Conservation (phyloP, 1,140 invertebrate genomes). For the Pectinophora gossypiella region DNA sequence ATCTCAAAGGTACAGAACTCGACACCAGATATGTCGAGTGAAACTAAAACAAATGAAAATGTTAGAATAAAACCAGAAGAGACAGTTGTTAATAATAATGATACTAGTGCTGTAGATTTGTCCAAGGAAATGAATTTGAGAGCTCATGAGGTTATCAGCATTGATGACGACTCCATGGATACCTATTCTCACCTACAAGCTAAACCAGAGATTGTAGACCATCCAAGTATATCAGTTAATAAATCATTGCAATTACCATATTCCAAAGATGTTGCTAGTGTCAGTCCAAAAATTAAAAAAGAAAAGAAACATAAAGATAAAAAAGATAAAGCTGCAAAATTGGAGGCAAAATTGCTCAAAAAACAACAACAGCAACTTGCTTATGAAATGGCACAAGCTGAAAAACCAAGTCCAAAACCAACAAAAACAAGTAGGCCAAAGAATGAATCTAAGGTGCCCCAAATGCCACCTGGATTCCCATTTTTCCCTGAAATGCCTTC, state of each 20-base stretch:
- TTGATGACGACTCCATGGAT: constrained; percentile 66
- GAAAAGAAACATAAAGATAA: constrained; percentile 81
- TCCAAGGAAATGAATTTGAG: constrained; percentile 65
- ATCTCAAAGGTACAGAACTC: constrained; percentile 67
- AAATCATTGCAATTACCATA: constrained; percentile 57
- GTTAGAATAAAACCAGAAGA: constrained; percentile 49
- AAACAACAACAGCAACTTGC: constrained; percentile 64
- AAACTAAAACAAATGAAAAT: constrained; percentile 34
- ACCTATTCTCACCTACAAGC: constrained; percentile 29
- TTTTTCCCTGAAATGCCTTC: constrained; percentile 74
- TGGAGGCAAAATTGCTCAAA: constrained; percentile 66
- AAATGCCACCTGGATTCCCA: constrained; percentile 71
- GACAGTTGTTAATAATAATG: constrained; percentile 65
- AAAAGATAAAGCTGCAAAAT: constrained; percentile 75
- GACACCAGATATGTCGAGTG: constrained; percentile 39
- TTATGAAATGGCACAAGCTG: constrained; percentile 54
- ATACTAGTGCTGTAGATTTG: constrained; percentile 67
- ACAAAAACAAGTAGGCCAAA: constrained; percentile 76
- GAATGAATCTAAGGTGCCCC: constrained; percentile 77
- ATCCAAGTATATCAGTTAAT: constrained; percentile 53
- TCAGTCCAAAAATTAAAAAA: constrained; percentile 75
- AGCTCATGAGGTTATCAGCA: constrained; percentile 65
- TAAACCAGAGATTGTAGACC: no score
- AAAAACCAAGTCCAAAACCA: constrained; percentile 57
- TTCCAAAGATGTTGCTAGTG: constrained; percentile 63